Conservation (phyloP, 2,113 vertebrate species). For the Anolis carolinensis region DNA sequence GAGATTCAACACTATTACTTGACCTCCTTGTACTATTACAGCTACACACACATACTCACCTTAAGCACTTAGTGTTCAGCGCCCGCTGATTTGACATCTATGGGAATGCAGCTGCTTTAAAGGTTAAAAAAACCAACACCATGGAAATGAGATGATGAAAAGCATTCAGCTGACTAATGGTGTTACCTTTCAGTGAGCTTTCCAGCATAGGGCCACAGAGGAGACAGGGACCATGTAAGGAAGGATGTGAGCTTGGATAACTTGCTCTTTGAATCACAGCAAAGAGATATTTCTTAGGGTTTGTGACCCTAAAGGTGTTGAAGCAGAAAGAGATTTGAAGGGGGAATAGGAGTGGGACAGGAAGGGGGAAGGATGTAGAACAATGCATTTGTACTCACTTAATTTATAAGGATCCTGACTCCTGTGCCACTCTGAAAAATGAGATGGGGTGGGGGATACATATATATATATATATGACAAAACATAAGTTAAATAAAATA, state of each 20-base stretch:
- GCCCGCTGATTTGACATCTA: constrained; percentile 31
- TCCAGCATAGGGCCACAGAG: constrained; percentile 38
- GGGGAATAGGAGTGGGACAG: neutral
- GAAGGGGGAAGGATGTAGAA: neutral
- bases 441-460: neutral
- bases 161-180: constrained; percentile 13
- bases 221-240: constrained; percentile 11
- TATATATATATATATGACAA: no score
- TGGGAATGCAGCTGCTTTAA: neutral
- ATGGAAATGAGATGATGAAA: constrained; percentile 40
- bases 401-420: neutral
- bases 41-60: neutral
- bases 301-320: constrained; percentile 23
- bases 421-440: neutral
- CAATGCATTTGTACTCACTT: neutral
- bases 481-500: neutral
- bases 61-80: neutral
- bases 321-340: neutral
- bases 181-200: constrained; percentile 58
- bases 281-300: constrained; percentile 32
- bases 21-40: neutral
- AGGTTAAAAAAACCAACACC: constrained; percentile 22
- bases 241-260: constrained; percentile 54
- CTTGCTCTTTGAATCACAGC: constrained; percentile 51
- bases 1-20: neutral